Evolutionary conservation across 2,113 vertebrate genomes (phyloP).

Genomic region (Nothocercus julius): DNA sequence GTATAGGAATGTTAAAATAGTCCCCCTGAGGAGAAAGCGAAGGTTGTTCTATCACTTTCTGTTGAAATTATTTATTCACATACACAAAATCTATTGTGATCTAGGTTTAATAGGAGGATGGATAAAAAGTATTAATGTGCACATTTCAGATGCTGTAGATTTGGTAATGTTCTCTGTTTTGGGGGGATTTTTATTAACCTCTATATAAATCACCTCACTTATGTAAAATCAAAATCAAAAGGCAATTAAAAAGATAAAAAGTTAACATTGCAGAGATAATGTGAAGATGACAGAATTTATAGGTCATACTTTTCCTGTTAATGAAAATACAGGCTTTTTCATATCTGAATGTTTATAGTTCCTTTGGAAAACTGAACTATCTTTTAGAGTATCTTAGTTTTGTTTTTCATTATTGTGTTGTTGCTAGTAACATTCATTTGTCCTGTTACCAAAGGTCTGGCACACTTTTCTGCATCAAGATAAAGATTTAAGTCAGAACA

Average conservation of each 20-base stretch:
- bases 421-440: neutral
- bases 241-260: neutral
- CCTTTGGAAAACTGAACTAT: neutral
- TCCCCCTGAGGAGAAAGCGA: neutral
- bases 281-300: neutral
- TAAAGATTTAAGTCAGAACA: neutral
- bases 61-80: neutral
- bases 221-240: neutral
- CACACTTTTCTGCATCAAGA: neutral
- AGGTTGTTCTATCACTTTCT: neutral
- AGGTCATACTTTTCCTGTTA: neutral
- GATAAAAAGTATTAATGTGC: neutral
- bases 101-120: neutral
- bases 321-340: neutral
- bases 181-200: neutral
- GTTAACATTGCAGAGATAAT: neutral
- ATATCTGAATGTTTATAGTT: neutral
- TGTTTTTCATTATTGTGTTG: neutral
- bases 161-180: neutral
- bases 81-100: neutral
- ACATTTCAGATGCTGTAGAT: neutral
- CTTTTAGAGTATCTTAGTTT: neutral
- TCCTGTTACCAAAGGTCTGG: neutral
- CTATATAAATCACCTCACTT: neutral
- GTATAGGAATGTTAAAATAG: neutral